phyloP scores from a whole-genome alignment of 2,113 vertebrate genomes.

The Podocnemis expansa region DNA sequence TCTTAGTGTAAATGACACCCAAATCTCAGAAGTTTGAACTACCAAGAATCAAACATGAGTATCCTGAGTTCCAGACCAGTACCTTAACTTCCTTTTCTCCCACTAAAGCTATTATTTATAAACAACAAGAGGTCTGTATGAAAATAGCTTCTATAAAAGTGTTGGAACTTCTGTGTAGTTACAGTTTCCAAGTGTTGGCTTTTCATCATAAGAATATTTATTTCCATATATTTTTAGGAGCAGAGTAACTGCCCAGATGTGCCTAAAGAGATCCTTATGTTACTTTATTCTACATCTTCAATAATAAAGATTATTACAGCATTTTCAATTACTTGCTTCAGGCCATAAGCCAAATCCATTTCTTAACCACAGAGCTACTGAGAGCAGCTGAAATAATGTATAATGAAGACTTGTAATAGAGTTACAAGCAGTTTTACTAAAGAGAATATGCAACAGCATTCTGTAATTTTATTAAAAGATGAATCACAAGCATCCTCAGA shows the following conservation, averaged over 20 bases:
- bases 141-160: not conserved
- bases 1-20: not conserved
- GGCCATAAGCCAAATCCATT: not conserved
- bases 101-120: not conserved
- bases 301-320: not conserved
- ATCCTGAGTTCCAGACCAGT: not conserved
- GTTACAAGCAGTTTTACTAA: not conserved
- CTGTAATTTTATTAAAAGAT: not conserved
- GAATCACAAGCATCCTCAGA: not conserved
- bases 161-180: not conserved
- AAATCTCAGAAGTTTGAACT: not conserved
- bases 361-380: not conserved
- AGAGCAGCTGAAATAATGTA: not conserved
- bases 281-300: not conserved
- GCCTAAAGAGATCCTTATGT: not conserved
- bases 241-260: not conserved
- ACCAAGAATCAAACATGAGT: not conserved
- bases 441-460: not conserved
- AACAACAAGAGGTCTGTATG: not conserved
- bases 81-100: not conserved
- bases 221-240: not conserved
- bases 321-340: not conserved
- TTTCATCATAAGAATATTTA: not conserved
- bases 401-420: not conserved
- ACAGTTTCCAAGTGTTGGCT: not conserved